phyloP scores from a whole-genome alignment of 2,113 vertebrate genomes.

The Petaurus breviceps region DNA sequence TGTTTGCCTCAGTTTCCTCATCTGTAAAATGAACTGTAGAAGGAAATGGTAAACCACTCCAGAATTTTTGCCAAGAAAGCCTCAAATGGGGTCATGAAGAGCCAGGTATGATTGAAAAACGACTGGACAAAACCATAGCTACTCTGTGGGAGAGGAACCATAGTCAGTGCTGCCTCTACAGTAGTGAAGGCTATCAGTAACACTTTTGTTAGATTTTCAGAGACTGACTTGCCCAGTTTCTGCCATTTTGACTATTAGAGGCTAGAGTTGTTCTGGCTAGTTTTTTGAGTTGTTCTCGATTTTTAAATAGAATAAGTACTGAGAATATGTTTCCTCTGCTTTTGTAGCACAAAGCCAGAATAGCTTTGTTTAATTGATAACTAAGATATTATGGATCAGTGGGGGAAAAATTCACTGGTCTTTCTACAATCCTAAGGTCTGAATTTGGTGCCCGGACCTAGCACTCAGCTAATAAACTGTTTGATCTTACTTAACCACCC shows the following conservation, averaged over 20 bases:
- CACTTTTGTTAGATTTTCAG: not conserved
- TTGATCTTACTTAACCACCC: not conserved
- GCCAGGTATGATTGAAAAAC: too few relatives aligned
- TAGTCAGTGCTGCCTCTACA: not conserved
- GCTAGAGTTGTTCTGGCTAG: not conserved
- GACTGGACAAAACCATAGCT: too few relatives aligned
- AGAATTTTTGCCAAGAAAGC: too few relatives aligned
- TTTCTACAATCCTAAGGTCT: not conserved
- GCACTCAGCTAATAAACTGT: not conserved
- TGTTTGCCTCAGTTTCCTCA: too few relatives aligned
- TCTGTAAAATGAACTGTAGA: too few relatives aligned
- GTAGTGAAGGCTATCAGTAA: not conserved
- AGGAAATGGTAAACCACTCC: too few relatives aligned
- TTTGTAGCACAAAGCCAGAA: not conserved
- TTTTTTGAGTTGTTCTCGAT: not conserved
- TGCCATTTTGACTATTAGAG: not conserved
- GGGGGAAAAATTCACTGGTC: not conserved
- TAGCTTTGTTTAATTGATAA: not conserved
- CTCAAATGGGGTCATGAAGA: too few relatives aligned
- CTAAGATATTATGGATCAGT: not conserved
- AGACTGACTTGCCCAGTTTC: not conserved
- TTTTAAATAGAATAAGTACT: too few relatives aligned
- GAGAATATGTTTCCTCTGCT: not conserved
- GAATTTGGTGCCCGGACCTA: not conserved
- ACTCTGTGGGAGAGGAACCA: too few relatives aligned